Conservation (phyloP, 2,113 vertebrate genomes). For the Gambusia affinis region DNA sequence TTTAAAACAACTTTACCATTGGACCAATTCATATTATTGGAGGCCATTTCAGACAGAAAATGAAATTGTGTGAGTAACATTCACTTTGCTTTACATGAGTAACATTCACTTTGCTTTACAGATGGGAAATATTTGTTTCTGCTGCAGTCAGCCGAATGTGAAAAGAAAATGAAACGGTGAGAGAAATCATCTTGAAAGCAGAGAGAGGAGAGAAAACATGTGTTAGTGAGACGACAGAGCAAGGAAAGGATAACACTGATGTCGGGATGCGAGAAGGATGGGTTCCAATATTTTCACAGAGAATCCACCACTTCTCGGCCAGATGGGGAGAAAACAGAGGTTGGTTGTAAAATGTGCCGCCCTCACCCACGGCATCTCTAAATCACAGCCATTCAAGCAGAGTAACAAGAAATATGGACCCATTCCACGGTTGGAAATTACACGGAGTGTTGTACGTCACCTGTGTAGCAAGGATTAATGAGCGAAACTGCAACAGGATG, state of each 20-base stretch:
- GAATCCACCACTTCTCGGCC: constrained; percentile 11
- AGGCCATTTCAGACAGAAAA: constrained; percentile 1
- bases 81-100: not conserved
- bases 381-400: constrained; percentile 30
- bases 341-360: constrained; percentile 39
- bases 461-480: constrained; percentile 31
- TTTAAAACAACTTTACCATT: not conserved
- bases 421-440: constrained; percentile 10
- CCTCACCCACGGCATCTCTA: constrained; percentile 40
- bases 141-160: constrained; percentile 30
- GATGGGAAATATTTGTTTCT: constrained; percentile 33
- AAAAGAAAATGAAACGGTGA: constrained; percentile 2
- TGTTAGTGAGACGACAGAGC: constrained; percentile 44
- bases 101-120: constrained; percentile 29
- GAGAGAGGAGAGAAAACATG: constrained; percentile 31
- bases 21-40: not conserved
- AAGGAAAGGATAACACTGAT: constrained; percentile 47
- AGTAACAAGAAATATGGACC: constrained; percentile 5
- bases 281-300: constrained; percentile 30
- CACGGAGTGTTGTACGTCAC: not conserved
- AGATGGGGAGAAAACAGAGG: constrained; percentile 65
- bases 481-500: not conserved
- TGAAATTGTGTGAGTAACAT: not conserved
- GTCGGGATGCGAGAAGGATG: constrained; percentile 43
- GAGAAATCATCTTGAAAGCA: constrained; percentile 32